phyloP scores from a whole-genome alignment of 2,113 vertebrate species.

The Anseranas semipalmata region DNA sequence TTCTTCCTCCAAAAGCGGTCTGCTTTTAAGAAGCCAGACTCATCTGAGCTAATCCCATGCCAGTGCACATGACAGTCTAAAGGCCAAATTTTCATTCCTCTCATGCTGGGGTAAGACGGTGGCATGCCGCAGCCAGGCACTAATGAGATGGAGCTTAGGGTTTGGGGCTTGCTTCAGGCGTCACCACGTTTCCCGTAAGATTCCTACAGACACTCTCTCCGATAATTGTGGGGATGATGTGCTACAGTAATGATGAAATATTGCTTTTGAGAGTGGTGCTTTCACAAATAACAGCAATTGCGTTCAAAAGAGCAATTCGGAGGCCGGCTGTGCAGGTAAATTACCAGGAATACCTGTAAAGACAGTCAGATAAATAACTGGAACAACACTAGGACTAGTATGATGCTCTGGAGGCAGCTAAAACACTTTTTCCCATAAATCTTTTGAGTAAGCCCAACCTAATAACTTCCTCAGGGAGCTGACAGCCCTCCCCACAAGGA shows the following conservation, averaged over 20 bases:
- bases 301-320: not conserved
- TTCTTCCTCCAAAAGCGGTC: not conserved
- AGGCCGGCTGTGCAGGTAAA: slow-evolving; percentile 9
- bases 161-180: not conserved
- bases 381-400: not conserved
- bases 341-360: not conserved
- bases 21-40: not conserved
- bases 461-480: not conserved
- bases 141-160: not conserved
- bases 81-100: not conserved
- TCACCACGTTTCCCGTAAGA: not conserved
- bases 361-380: not conserved
- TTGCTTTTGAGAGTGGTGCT: not conserved
- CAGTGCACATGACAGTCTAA: not conserved
- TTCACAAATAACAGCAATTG: not conserved
- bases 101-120: rapidly evolving
- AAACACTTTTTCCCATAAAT: not conserved
- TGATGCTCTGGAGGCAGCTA: not conserved
- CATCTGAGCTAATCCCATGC: not conserved
- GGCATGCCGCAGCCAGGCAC: not conserved
- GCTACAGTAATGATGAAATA: slow-evolving; percentile 22
- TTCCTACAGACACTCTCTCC: not conserved
- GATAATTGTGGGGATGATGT: not conserved
- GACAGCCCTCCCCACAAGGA: not conserved
- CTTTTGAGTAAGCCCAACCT: not conserved